A percentile compares a stretch with the other conserved stretches of the same genome.
Conservation (phyloP, 2,888 invertebrate genomes). For the Spodoptera picta region DNA sequence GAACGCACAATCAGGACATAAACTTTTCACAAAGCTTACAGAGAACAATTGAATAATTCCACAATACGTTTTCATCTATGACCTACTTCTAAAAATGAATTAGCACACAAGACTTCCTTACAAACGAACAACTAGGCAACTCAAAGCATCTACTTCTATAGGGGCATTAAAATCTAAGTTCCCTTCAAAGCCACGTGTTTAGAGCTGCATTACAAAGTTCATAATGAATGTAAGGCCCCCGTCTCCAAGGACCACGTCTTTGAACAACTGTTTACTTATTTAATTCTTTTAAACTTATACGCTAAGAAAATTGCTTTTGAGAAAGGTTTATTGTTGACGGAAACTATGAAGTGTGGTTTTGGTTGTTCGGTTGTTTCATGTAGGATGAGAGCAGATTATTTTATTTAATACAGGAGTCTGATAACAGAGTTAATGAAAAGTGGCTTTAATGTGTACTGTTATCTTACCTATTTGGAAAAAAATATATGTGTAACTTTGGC, state of each 20-base stretch:
- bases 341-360: conserved; percentile 37
- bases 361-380: conserved; percentile 5
- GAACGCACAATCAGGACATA: too few relatives aligned
- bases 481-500: too few relatives aligned
- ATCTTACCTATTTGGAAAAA: too few relatives aligned
- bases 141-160: conserved; percentile 17
- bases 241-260: conserved; percentile 37
- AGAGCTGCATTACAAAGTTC: conserved; percentile 67
- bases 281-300: conserved; percentile 65
- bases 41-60: too few relatives aligned
- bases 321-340: conserved; percentile 53
- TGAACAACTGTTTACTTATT: conserved; percentile 64
- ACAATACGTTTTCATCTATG: too few relatives aligned
- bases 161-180: conserved; percentile 40
- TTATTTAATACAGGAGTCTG: too few relatives aligned
- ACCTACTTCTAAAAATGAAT: too few relatives aligned
- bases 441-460: too few relatives aligned
- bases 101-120: too few relatives aligned
- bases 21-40: too few relatives aligned
- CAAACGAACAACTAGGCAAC: conserved; percentile 3
- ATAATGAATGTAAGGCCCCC: conserved; percentile 57
- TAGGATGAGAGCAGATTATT: not conserved
- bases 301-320: conserved; percentile 62
- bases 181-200: conserved; percentile 45
- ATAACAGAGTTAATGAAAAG: too few relatives aligned